phyloP scores from a whole-genome alignment of 2,113 vertebrate species.

The Sarotherodon lohbergeri region DNA sequence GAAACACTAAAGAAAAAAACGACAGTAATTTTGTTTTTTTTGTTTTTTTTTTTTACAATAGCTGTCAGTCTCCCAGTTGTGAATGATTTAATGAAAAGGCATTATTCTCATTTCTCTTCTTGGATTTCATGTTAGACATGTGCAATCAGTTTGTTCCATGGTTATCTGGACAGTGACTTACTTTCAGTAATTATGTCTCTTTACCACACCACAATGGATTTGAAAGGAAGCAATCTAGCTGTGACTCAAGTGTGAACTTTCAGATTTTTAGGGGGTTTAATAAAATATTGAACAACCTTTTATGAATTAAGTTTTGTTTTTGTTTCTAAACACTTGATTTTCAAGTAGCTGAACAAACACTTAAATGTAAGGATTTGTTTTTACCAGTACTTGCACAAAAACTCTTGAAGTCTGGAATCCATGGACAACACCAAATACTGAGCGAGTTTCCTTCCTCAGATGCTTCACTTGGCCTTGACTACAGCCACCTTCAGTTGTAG shows the following conservation, averaged over 20 bases:
- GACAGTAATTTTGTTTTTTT: too few relatives aligned
- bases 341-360: not conserved
- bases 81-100: not conserved
- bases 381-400: not conserved
- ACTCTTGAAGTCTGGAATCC: not conserved
- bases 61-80: not conserved
- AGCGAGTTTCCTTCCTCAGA: not conserved
- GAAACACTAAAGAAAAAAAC: not conserved
- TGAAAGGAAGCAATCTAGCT: not conserved
- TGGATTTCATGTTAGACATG: not conserved
- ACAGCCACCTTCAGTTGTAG: not conserved
- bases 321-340: not conserved
- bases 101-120: not conserved
- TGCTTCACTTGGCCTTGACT: not conserved
- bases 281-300: not conserved
- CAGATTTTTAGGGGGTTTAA: not conserved
- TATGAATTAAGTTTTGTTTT: not conserved
- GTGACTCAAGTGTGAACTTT: not conserved
- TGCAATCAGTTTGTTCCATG: not conserved
- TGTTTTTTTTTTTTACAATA: not conserved
- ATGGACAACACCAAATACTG: not conserved
- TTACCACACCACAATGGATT: not conserved
- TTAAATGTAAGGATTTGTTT: not conserved
- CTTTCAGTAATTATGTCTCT: not conserved
- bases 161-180: not conserved